Percentiles rank a stretch among this genome's conserved stretches.
These are phyloP conservation scores for Lepidostoma basale DNA, from an alignment of 1,140 invertebrate genomes.

Conservation along the genomic window DNA sequence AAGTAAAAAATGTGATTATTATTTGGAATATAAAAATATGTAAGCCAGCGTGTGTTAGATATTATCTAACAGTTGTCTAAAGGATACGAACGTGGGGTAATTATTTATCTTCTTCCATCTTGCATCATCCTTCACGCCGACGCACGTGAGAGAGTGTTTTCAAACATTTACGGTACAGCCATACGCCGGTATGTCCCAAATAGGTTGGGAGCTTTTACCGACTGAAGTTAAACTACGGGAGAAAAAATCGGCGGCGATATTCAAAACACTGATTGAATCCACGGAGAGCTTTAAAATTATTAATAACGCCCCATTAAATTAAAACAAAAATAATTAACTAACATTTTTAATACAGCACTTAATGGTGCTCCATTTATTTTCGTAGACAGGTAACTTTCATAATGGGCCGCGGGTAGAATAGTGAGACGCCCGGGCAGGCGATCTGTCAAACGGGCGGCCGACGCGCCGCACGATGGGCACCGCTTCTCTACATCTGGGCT, in stretches of 20 bases:
- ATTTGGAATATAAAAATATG: too few relatives aligned
- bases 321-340: constrained; percentile 47
- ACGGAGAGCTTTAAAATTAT: constrained; percentile 36
- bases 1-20: too few relatives aligned
- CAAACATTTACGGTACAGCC: neutral
- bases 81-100: too few relatives aligned
- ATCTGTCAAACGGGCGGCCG: constrained; percentile 15
- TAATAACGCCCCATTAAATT: constrained; percentile 45
- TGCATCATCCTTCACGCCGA: too few relatives aligned
- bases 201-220: neutral
- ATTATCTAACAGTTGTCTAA: too few relatives aligned
- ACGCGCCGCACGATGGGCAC: neutral
- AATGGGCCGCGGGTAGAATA: constrained; percentile 36
- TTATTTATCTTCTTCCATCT: too few relatives aligned
- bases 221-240: neutral
- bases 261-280: constrained; percentile 32
- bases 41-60: too few relatives aligned
- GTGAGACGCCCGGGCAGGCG: constrained; percentile 16
- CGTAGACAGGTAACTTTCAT: constrained; percentile 42
- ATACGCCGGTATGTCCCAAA: neutral
- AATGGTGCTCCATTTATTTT: constrained; percentile 45
- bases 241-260: constrained; percentile 15
- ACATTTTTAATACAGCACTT: constrained; percentile 45
- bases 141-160: too few relatives aligned
- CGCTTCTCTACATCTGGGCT: too few relatives aligned